Base-by-base conservation (phyloP, 2,888 invertebrate species). In the Atherix ibis region DNA sequence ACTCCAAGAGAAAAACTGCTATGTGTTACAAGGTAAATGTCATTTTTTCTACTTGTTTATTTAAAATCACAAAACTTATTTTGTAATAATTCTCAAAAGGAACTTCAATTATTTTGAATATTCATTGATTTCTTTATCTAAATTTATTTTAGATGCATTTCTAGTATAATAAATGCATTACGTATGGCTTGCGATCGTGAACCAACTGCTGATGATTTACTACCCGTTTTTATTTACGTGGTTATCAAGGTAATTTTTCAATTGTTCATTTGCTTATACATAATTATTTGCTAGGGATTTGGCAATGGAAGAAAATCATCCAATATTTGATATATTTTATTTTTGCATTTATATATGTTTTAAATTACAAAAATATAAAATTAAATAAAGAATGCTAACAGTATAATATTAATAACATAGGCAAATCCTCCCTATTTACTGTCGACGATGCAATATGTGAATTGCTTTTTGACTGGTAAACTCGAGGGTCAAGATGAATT, bases 401-500 rank as follows among this genome's bases (percentile, higher is more conserved):
- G 10, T 22, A 22, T 22, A 22, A 22, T 22, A 8, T 27, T 12
- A 39, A 34, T 44, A 42, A 52, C 56, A 19, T 56, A 87, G 84
- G 89, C 92, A 34, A 95, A 95, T 69, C 95, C 95, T 3, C 82
- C 85, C 25, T 83, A 85, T 37, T 67, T 97, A 39, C 70, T 97
- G 38, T 95, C 95, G 9, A 95, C 92, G 18, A 77, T 97, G 45
- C 92, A 97, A 64, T 91, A 92, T 60, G 89, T 98, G 44, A 83
- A 81, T 59, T 89, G 87, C 47, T 88, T 91, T 58, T 88, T 87
- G 52, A 83, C 80, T 36, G 70, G 75, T 44, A 73, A 78, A 41
- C 68, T 94, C 38, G 69, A 71, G 41, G 94, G 94, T 32, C 91
- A 92, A 61, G 87, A 91, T 51, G 79, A 83, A 49, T 98, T 97